Conservation (phyloP, 2,888 invertebrate genomes). For the Hoplodrina blanda region DNA sequence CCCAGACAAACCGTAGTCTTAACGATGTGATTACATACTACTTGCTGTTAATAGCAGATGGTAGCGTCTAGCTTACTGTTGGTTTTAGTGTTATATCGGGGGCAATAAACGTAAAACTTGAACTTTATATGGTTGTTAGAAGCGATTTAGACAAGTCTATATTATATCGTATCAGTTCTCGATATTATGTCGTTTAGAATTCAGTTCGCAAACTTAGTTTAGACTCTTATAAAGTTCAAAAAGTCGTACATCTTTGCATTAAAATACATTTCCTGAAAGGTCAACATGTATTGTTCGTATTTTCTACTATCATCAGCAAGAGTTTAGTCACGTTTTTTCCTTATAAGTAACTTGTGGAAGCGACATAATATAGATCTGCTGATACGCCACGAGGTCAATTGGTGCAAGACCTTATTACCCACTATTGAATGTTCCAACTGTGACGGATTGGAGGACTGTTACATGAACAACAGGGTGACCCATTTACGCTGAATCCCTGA, state of each 20-base stretch:
- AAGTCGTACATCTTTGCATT: conserved; percentile 9
- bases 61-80: conserved; percentile 30
- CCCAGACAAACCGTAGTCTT: conserved; percentile 51
- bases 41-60: conserved; percentile 46
- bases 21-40: conserved; percentile 51
- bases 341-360: conserved; percentile 29
- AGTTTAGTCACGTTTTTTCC: conserved; percentile 52
- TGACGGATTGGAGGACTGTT: conserved; percentile 32
- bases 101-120: conserved; percentile 24
- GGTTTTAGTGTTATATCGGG: conserved; percentile 28
- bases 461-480: conserved; percentile 39
- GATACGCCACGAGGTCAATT: conserved; percentile 54
- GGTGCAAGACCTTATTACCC: conserved; percentile 39
- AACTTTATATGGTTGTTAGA: conserved; percentile 18
- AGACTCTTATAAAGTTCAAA: background rate
- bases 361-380: conserved; percentile 43
- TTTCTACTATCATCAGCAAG: conserved; percentile 19
- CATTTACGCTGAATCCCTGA: conserved; percentile 41
- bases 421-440: conserved; percentile 27
- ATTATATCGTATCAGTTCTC: background rate
- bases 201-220: background rate
- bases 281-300: conserved; percentile 8
- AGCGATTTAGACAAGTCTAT: background rate
- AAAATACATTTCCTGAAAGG: conserved; percentile 19
- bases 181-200: background rate